Evolutionary conservation across 2,797 vertebrate genomes (phyloP), one percentile per base, ranked within the genome.

Genomic region (Leptoclinus maculatus): DNA sequence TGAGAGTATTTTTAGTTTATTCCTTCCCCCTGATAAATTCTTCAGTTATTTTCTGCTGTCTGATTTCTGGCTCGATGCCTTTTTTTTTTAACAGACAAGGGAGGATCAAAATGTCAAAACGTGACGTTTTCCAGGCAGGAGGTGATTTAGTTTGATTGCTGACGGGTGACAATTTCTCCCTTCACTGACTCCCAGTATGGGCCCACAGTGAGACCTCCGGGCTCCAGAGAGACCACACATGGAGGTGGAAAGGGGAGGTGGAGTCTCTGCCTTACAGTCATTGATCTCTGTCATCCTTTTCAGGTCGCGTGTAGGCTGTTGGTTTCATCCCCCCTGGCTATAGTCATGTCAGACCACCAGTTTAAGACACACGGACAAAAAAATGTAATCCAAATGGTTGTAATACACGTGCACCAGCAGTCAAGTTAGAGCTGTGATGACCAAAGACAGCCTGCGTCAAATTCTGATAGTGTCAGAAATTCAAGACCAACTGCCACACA

Each of bases 211-310:
- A 84, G 89, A 76, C 70, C 86, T 67, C 74, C 7, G 32, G 47
- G 74, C 75, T 83, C 34, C 62, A 83, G 49, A 79, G 57, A 71
- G 89, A 91, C 92, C 92, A 87, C 92, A 91, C 92, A 74, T 29
- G 74, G 80, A 87, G 84, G 74, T 14, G 34, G 78, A n/a, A 16
- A 54, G 47, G 14, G 81, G 49, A 60, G 71, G 36, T 14, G 45
- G 57, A 64, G 58, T 67, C 45, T 45, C 27, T 70, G 57, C 32
- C 45, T 71, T 72, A 39, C 53, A 79, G 66, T 76, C 74, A 65
- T 66, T 84, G 70, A 82, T 80, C 75, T 83, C 57, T 85, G 73
- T 79, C 73, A 62, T 84, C 65, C 41, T 69, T 78, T 63, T 38
- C 47, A 56, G 69, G 34, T 45, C 29, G 43, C 16, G 38, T 27